phyloP scores from a whole-genome alignment of 2,113 vertebrate species.

The Lagopus leucura region DNA sequence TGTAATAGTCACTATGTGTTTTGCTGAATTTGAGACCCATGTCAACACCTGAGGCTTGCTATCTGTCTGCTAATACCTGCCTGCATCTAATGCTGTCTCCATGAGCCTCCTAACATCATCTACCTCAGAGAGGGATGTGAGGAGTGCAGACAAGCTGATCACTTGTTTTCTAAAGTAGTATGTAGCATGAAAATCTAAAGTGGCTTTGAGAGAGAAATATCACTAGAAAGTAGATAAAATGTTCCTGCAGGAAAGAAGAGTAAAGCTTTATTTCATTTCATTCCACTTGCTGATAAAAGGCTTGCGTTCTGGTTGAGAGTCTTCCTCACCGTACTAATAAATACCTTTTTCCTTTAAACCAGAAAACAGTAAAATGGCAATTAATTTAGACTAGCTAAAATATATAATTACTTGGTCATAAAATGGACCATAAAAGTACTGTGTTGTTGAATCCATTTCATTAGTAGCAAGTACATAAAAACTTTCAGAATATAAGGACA shows the following conservation, averaged over 20 bases:
- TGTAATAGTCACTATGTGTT: background rate
- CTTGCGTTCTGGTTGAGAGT: slow-evolving; percentile 23
- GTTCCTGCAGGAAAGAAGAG: slow-evolving; percentile 45
- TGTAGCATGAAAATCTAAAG: slow-evolving; percentile 5
- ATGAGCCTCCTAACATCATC: background rate
- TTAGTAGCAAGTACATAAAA: slow-evolving; percentile 39
- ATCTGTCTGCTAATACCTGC: background rate
- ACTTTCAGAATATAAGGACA: slow-evolving; percentile 12
- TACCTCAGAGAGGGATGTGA: background rate
- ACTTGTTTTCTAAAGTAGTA: slow-evolving; percentile 36
- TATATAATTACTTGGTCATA: slow-evolving; percentile 67
- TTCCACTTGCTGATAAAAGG: slow-evolving; percentile 46
- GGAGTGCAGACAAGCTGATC: slow-evolving; percentile 25
- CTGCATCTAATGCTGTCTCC: background rate
- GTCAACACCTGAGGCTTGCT: background rate
- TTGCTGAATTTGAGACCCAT: background rate
- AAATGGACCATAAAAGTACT: slow-evolving; percentile 63
- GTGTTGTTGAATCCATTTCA: slow-evolving; percentile 44
- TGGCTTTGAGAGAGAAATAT: slow-evolving; percentile 13
- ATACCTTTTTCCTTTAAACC: slow-evolving; percentile 45
- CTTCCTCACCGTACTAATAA: background rate
- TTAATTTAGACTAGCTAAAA: slow-evolving; percentile 69
- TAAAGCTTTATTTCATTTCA: slow-evolving; percentile 48
- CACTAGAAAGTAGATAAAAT: slow-evolving; percentile 35
- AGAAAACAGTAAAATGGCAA: slow-evolving; percentile 59